These are phyloP conservation scores for Oryctolagus cuniculus DNA, from an alignment of 2,113 vertebrate species.

Conservation along the genomic window DNA sequence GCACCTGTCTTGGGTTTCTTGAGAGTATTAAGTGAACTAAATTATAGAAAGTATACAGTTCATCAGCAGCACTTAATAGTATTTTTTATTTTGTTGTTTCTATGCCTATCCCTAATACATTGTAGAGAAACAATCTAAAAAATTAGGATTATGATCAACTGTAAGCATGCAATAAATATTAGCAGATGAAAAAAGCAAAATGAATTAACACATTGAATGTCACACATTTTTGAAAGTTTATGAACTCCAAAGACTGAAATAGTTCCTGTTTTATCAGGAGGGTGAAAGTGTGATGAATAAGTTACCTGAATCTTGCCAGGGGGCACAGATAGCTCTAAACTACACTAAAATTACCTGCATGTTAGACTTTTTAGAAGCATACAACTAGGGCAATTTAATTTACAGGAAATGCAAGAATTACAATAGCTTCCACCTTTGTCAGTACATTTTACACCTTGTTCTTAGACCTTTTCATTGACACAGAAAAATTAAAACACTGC, in stretches of 20 bases:
- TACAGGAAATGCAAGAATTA: neutral
- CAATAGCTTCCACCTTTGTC: conserved; percentile 13
- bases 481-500: conserved; percentile 35
- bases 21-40: conserved; percentile 25
- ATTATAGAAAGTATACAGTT: neutral
- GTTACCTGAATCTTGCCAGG: neutral
- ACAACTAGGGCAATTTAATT: conserved; percentile 60
- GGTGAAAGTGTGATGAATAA: neutral
- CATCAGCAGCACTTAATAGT: neutral
- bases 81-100: neutral
- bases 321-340: neutral
- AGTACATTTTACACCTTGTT: conserved; percentile 16
- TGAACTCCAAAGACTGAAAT: conserved; percentile 26
- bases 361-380: conserved; percentile 34
- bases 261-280: conserved; percentile 27
- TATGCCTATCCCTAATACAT: neutral
- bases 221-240: conserved; percentile 40
- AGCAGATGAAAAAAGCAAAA: neutral
- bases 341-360: conserved; percentile 6
- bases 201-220: neutral
- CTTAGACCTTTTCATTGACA: conserved; percentile 33
- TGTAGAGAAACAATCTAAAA: neutral
- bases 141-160: neutral
- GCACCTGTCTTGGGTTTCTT: conserved; percentile 17
- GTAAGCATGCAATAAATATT: neutral